Evolutionary conservation across 2,113 vertebrate genomes (phyloP), one percentile per base, ranked within the genome.

Genomic region (Phycodurus eques): DNA sequence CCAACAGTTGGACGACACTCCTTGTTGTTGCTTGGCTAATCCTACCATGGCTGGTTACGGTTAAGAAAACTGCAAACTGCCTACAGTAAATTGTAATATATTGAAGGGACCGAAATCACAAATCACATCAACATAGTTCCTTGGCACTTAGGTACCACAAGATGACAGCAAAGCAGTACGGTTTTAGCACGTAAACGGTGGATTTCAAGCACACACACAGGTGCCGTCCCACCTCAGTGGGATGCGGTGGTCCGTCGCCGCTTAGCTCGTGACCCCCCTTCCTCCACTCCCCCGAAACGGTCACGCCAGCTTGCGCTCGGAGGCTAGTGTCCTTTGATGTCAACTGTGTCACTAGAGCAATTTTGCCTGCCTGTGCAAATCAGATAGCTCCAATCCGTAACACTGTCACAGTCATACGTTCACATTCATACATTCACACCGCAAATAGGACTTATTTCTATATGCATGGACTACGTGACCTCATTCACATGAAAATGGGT

Each of bases 361-460:
- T 61, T 39, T 61, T 17, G 31, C 59, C 59, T 3, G 31, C 59
- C 31, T 35, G 31, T 8, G 31, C 31, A 61, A 61, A 15, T 61
- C 59, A 61, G 31, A 15, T 61, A 35, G 14, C 31, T 61, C 14
- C 59, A 39, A 35, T 61, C 12, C 15, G 8, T 35, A 35, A 61
- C 31, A 61, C 17, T 35, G 31, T 61, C 31, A 61, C 31, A 35
- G 31, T 35, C 59, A 61, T 61, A 61, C 33, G 3, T 22, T 56
- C 53, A 2, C 20, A 54, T 54, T n/a, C 51, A 27, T 59, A 1
- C 22, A 13, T 59, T 59, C 56, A 31, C 56, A 61, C 15, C 17
- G 31, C 59, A 61, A 61, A 61, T 61, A 61, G 59, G 59, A 19
- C 31, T 19, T 61, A 56, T 56, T 56, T 56, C 53, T 56, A 56